These are phyloP conservation scores for Drosophila nr. perissopoda DNA, from an alignment of 2,888 invertebrate species.

Conservation along the genomic window DNA sequence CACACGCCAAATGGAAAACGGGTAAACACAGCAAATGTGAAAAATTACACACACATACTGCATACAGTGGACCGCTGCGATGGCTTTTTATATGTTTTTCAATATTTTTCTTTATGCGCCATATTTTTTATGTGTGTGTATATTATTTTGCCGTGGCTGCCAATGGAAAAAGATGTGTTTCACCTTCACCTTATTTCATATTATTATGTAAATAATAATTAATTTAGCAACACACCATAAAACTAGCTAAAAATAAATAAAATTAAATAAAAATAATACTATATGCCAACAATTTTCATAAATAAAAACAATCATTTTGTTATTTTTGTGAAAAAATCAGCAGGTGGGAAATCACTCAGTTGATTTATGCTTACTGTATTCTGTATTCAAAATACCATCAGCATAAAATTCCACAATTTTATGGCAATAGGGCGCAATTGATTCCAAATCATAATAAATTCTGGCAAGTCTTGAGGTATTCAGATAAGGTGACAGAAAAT, in stretches of 20 bases:
- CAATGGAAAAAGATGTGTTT: constrained; percentile 65
- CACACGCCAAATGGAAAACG: constrained; percentile 58
- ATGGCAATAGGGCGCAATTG: constrained; percentile 34
- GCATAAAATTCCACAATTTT: constrained; percentile 25
- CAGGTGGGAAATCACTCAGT: constrained; percentile 55
- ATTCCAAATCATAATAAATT: constrained; percentile 32
- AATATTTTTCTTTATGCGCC: constrained; percentile 69
- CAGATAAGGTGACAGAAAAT: constrained; percentile 20
- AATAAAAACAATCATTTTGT: constrained; percentile 31
- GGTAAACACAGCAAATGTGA: constrained; percentile 67
- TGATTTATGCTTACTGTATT: constrained; percentile 29
- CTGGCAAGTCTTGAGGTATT: constrained; percentile 1
- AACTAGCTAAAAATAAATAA: constrained; percentile 22
- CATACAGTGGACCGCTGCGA: constrained; percentile 54
- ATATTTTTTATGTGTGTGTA: constrained; percentile 44
- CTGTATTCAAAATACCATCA: constrained; percentile 31
- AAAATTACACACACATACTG: constrained; percentile 41
- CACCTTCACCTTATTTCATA: constrained; percentile 79
- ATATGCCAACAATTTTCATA: constrained; percentile 12
- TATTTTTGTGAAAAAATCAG: constrained; percentile 24
- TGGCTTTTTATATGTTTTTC: constrained; percentile 56
- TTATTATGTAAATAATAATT: constrained; percentile 75
- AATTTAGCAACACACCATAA: constrained; percentile 59
- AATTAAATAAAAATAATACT: constrained; percentile 2
- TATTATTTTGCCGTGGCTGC: constrained; percentile 33